Percentiles rank a stretch among this genome's conserved stretches.
phyloP scores from a whole-genome alignment of 2,888 invertebrate species.

The Digitonthophagus gazella region DNA sequence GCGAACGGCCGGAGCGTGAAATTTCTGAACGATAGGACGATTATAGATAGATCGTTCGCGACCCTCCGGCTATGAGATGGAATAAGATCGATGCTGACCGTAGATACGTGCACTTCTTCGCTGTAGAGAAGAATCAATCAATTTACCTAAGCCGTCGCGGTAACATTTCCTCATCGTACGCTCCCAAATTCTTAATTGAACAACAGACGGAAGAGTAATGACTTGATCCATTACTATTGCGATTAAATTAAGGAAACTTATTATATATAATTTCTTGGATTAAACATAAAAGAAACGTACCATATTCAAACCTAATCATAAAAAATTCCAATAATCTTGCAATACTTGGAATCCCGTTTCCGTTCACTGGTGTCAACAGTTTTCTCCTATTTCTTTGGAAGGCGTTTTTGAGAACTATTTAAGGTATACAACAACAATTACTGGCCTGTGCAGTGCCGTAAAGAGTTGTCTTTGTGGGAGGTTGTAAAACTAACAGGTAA shows the following conservation, averaged over 20 bases:
- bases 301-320: neutral
- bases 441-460: conserved; percentile 25
- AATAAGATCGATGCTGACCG: neutral
- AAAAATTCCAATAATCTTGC: neutral
- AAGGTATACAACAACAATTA: conserved; percentile 24
- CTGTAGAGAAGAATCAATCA: neutral
- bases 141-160: neutral
- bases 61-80: neutral
- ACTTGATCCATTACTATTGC: no score
- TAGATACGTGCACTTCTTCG: neutral
- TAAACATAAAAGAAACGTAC: neutral
- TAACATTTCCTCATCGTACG: neutral
- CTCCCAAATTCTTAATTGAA: neutral
- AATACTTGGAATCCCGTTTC: neutral
- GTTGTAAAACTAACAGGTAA: conserved; percentile 26
- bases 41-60: neutral
- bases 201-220: neutral
- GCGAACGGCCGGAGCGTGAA: neutral
- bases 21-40: neutral
- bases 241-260: no score
- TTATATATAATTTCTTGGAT: neutral
- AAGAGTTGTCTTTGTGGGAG: conserved; percentile 21
- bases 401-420: neutral
- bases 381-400: neutral
- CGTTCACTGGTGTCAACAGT: neutral